phyloP scores from a whole-genome alignment of 1,140 invertebrate genomes.

The Caenorhabditis latens region DNA sequence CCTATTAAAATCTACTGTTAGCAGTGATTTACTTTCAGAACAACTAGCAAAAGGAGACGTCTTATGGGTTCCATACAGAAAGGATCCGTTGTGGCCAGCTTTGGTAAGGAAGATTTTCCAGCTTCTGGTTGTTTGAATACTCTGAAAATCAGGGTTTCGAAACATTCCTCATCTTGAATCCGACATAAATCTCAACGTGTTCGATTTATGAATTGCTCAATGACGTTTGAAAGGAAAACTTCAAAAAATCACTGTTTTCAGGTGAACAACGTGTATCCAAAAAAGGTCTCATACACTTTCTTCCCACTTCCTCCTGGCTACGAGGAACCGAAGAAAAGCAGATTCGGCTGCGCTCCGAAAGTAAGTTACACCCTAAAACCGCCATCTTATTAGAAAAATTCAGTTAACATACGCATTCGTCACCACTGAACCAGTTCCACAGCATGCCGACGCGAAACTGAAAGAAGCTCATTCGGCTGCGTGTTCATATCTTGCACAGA shows the following conservation, averaged over 20 bases:
- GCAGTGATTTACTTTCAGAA: not conserved
- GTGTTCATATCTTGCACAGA: not conserved
- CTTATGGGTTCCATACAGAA: conserved; percentile 57
- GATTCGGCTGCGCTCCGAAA: conserved; percentile 39
- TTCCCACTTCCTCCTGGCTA: conserved; percentile 55
- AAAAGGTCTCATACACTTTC: conserved; percentile 64
- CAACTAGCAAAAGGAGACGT: conserved; percentile 54
- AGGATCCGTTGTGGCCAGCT: conserved; percentile 60
- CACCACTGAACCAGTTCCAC: not conserved
- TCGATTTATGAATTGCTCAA: too few species aligned
- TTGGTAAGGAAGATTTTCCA: conserved; percentile 11
- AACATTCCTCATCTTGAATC: not conserved
- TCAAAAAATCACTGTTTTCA: not conserved
- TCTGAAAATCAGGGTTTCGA: not conserved
- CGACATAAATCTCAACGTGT: too few species aligned
- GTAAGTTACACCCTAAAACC: not conserved
- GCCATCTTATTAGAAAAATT: not conserved
- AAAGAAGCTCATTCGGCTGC: not conserved
- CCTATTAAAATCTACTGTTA: not conserved
- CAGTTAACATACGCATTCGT: conserved; percentile 1
- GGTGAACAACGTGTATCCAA: conserved; percentile 62
- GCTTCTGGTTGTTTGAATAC: too few species aligned
- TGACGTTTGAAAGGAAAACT: not conserved
- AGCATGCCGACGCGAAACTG: not conserved
- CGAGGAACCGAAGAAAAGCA: conserved; percentile 6